Conservation (phyloP, 2,888 invertebrate species). For the Syrphus vitripennis region DNA sequence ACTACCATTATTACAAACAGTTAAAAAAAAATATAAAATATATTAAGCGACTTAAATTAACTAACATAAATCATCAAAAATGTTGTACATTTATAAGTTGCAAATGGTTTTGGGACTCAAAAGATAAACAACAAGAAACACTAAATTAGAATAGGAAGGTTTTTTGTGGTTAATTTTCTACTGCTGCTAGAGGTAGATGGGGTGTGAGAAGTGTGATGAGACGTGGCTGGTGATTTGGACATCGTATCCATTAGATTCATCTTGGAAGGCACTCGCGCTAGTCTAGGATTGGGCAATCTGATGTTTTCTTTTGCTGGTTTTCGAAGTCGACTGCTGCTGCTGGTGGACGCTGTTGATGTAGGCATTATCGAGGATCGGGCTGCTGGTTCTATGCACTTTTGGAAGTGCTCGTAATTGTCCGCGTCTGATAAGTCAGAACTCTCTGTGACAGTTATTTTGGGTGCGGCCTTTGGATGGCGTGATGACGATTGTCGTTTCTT, state of each 20-base stretch:
- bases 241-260: conserved; percentile 41
- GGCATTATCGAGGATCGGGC: conserved; percentile 73
- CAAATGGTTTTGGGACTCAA: not conserved
- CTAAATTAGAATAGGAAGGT: conserved; percentile 77
- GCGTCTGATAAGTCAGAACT: conserved; percentile 52
- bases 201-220: conserved; percentile 65
- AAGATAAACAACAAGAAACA: not conserved
- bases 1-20: conserved; percentile 36
- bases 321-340: not conserved
- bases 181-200: conserved; percentile 42
- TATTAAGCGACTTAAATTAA: conserved; percentile 41
- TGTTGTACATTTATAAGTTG: conserved; percentile 48
- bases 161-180: conserved; percentile 77
- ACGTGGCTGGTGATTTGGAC: conserved; percentile 48
- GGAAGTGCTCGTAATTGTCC: conserved; percentile 73
- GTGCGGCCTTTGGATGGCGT: conserved; percentile 34
- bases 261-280: conserved; percentile 71
- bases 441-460: conserved; percentile 57
- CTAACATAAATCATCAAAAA: conserved; percentile 41
- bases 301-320: conserved; percentile 63
- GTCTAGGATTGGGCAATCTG: conserved; percentile 71
- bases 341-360: not conserved
- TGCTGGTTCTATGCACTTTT: conserved; percentile 74
- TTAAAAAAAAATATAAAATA: conserved; percentile 1
- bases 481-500: conserved; percentile 73